Evolutionary conservation across 2,888 invertebrate genomes (phyloP).

Genomic region (Abrostola triplasia): DNA sequence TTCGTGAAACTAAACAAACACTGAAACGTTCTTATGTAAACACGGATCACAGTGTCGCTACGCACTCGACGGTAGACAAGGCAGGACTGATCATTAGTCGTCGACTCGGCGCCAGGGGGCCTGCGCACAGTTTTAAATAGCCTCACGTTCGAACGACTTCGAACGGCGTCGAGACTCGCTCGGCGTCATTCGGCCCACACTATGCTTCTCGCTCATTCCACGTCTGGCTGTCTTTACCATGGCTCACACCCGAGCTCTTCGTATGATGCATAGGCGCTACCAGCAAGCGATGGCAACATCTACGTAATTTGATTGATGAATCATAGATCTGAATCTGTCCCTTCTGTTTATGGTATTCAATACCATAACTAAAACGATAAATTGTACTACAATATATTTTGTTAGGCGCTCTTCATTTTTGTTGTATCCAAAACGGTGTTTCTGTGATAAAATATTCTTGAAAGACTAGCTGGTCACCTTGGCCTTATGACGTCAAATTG

Average conservation of each 20-base stretch:
- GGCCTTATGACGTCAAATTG: constrained; percentile 44
- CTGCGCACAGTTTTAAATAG: constrained; percentile 89
- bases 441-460: constrained; percentile 16
- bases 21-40: constrained; percentile 83
- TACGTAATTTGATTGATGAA: constrained; percentile 80
- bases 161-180: constrained; percentile 72
- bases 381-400: constrained; percentile 55
- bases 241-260: constrained; percentile 52
- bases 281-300: constrained; percentile 60
- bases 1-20: constrained; percentile 86
- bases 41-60: constrained; percentile 81
- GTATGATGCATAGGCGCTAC: constrained; percentile 58
- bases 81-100: constrained; percentile 87
- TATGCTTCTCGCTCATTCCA: constrained; percentile 87
- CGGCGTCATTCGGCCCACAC: constrained; percentile 86
- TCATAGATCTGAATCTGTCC: constrained; percentile 79
- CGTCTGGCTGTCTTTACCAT: constrained; percentile 62
- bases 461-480: constrained; percentile 38
- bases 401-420: constrained; percentile 36
- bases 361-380: constrained; percentile 57
- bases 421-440: constrained; percentile 16
- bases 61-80: constrained; percentile 82
- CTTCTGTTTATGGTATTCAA: constrained; percentile 78
- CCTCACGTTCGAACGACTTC: constrained; percentile 81
- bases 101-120: constrained; percentile 87